Conservation (phyloP, 2,888 invertebrate species). For the Drosophila sordidula region DNA sequence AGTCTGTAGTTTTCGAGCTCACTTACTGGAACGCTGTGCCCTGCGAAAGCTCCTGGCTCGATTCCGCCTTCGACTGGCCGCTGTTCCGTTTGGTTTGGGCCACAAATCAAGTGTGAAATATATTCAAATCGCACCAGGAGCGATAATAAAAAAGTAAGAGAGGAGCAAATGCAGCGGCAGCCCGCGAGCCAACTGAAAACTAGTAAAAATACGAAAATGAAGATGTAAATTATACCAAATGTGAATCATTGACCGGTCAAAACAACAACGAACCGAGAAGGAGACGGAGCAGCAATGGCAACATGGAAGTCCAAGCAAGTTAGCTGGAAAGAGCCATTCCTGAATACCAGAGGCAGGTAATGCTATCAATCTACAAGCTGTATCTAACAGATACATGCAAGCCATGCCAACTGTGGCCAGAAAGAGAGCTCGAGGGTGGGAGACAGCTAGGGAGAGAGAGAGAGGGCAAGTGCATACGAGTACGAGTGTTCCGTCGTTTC, state of each 20-base stretch:
- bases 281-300: slow-evolving; percentile 27
- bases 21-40: not conserved
- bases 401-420: slow-evolving; percentile 27
- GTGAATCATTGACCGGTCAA: slow-evolving; percentile 68
- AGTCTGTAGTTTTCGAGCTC: slow-evolving; percentile 7
- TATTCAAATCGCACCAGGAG: slow-evolving; percentile 73
- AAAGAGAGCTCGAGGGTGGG: slow-evolving; percentile 30
- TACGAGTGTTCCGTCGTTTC: slow-evolving; percentile 44
- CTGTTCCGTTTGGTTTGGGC: slow-evolving; percentile 50
- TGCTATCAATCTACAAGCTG: slow-evolving; percentile 80
- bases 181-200: slow-evolving; percentile 63
- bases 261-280: slow-evolving; percentile 36
- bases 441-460: slow-evolving; percentile 5
- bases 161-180: slow-evolving; percentile 27
- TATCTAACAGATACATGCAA: slow-evolving; percentile 62
- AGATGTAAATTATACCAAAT: slow-evolving; percentile 80
- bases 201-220: slow-evolving; percentile 72
- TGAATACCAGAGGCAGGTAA: slow-evolving; percentile 79
- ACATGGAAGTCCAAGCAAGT: slow-evolving; percentile 36
- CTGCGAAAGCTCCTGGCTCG: slow-evolving; percentile 26
- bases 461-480: slow-evolving; percentile 12
- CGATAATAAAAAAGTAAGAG: slow-evolving; percentile 46
- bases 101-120: slow-evolving; percentile 82
- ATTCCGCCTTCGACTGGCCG: slow-evolving; percentile 29
- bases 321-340: slow-evolving; percentile 59